phyloP scores from a whole-genome alignment of 2,797 vertebrate genomes.

The Spondyliosoma cantharus region DNA sequence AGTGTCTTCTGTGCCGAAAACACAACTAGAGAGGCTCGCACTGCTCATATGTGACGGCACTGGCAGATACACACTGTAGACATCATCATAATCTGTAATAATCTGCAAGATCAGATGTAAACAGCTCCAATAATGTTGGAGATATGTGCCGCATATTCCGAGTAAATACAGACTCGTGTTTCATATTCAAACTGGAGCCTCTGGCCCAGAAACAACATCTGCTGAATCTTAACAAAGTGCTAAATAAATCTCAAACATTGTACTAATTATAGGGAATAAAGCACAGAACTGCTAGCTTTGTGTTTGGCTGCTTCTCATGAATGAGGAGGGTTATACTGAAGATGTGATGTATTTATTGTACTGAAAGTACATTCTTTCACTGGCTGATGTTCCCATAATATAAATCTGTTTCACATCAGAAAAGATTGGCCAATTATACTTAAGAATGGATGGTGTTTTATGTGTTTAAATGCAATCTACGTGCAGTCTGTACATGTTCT shows the following conservation, averaged over 20 bases:
- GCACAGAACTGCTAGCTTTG: constrained; percentile 17
- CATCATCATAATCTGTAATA: constrained; percentile 64
- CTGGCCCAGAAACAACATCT: constrained; percentile 60
- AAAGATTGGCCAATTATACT: neutral
- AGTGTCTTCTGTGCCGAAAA: constrained; percentile 18
- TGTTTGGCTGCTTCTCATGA: constrained; percentile 11
- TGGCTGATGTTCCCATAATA: constrained; percentile 11
- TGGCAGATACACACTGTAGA: constrained; percentile 52
- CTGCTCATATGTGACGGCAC: constrained; percentile 30
- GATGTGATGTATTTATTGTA: constrained; percentile 22
- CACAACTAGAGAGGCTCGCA: constrained; percentile 19
- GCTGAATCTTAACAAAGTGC: constrained; percentile 65
- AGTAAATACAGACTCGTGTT: constrained; percentile 57
- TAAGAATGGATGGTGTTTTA: constrained; percentile 15
- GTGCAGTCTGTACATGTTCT: constrained; percentile 19
- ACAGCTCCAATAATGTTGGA: constrained; percentile 53
- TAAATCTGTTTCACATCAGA: constrained; percentile 39
- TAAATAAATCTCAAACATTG: constrained; percentile 53
- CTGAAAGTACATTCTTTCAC: neutral
- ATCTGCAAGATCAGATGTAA: constrained; percentile 66
- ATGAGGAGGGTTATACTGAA: constrained; percentile 18
- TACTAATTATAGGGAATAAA: constrained; percentile 54
- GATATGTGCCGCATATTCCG: constrained; percentile 44
- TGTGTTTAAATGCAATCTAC: constrained; percentile 23
- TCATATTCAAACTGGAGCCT: constrained; percentile 55